Evolutionary conservation across 2,888 invertebrate genomes (phyloP).

Genomic region (Bedellia somnulentella): DNA sequence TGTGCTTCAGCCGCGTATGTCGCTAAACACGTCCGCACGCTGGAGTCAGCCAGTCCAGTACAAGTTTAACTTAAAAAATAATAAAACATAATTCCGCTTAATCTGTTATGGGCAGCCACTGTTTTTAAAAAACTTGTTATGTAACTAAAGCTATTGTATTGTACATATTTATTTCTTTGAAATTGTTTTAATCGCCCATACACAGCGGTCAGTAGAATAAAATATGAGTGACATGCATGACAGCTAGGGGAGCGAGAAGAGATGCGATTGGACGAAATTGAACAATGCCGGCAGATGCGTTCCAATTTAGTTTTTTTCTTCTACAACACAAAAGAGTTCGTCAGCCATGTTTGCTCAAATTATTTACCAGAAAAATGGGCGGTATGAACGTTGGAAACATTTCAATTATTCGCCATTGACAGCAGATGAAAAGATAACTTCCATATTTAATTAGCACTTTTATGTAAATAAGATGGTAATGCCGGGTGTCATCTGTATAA

Average conservation of each 20-base stretch:
- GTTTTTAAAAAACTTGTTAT: no score
- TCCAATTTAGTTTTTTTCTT: slow-evolving; percentile 23
- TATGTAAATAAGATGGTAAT: slow-evolving; percentile 17
- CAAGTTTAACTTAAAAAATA: no score
- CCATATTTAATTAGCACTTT: slow-evolving; percentile 16
- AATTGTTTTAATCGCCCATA: no score
- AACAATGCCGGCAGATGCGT: slow-evolving; percentile 53
- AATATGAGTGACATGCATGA: slow-evolving; percentile 23
- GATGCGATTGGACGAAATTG: slow-evolving; percentile 46
- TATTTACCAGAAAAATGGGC: slow-evolving; percentile 32
- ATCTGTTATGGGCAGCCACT: no score
- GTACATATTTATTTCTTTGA: no score
- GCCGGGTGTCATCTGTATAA: no score
- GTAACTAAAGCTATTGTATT: no score
- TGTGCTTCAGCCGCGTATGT: no score
- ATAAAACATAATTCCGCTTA: no score
- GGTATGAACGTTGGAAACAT: slow-evolving; percentile 28
- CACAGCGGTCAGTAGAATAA: background rate
- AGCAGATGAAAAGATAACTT: slow-evolving; percentile 30
- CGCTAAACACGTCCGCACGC: no score
- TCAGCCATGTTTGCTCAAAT: slow-evolving; percentile 48
- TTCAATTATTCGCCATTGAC: slow-evolving; percentile 37
- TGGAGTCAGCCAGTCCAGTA: no score
- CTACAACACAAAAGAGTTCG: slow-evolving; percentile 9
- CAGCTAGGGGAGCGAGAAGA: slow-evolving; percentile 53